These are phyloP conservation scores for Clusia tigrina DNA, from an alignment of 2,888 invertebrate species.

Conservation along the genomic window DNA sequence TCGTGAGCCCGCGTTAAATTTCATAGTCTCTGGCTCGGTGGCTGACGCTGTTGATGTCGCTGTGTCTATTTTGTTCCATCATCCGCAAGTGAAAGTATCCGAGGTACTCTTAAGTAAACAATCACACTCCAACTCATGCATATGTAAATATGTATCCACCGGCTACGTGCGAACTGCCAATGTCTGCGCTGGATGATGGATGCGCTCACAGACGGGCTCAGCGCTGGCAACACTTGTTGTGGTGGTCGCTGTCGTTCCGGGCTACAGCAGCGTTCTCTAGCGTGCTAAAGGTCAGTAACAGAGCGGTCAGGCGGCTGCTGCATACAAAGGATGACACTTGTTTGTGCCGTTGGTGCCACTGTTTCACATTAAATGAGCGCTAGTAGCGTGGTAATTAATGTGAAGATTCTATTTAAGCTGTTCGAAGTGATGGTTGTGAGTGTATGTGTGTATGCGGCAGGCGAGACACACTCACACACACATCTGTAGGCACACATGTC, in stretches of 20 bases:
- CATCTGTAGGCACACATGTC: not conserved
- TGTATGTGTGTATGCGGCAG: not conserved
- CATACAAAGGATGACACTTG: slow-evolving; percentile 1
- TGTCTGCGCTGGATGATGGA: no score
- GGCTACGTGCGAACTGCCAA: not conserved
- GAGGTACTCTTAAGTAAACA: slow-evolving; percentile 17
- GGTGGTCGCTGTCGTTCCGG: no score
- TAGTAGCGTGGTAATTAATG: no score
- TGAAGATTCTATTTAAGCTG: not conserved
- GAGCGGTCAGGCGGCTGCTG: not conserved
- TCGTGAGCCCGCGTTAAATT: slow-evolving; percentile 33
- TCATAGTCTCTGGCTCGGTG: slow-evolving; percentile 20
- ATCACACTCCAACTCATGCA: not conserved
- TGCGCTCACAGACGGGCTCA: no score
- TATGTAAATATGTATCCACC: not conserved
- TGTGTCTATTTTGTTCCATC: slow-evolving; percentile 48
- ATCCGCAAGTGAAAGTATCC: slow-evolving; percentile 51
- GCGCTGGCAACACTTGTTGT: no score
- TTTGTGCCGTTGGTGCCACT: not conserved
- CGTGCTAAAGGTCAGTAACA: not conserved
- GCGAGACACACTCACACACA: not conserved
- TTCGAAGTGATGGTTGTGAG: not conserved
- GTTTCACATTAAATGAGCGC: not conserved
- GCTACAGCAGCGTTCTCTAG: no score
- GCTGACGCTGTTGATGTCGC: slow-evolving; percentile 19